These are phyloP conservation scores for Tenualosa ilisha DNA, from an alignment of 2,797 vertebrate genomes.

Conservation along the genomic window DNA sequence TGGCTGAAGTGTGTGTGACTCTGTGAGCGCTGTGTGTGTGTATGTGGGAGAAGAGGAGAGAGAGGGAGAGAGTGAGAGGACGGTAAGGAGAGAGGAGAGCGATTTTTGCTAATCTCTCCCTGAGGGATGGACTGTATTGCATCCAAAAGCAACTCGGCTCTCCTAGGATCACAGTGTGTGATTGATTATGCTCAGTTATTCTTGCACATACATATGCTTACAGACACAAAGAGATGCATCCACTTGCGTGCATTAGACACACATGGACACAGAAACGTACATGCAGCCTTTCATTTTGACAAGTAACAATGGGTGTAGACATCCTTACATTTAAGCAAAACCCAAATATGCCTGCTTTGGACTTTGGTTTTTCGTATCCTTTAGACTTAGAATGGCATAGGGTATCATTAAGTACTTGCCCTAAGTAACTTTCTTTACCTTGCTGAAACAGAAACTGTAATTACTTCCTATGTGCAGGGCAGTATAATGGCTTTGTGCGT, in stretches of 20 bases:
- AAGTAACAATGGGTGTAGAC: not conserved
- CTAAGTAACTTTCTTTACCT: too few relatives aligned
- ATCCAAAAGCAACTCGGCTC: conserved; percentile 42
- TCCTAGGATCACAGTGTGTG: conserved; percentile 40
- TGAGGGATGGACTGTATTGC: conserved; percentile 49
- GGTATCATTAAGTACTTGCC: too few relatives aligned
- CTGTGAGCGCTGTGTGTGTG: not conserved
- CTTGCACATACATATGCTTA: not conserved
- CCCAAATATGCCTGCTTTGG: not conserved
- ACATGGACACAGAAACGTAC: not conserved
- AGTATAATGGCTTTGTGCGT: too few relatives aligned
- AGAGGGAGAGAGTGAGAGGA: not conserved
- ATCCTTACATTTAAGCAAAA: not conserved
- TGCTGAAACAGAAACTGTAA: too few relatives aligned
- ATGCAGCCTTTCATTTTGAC: not conserved
- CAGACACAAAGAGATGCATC: not conserved
- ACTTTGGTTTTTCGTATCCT: not conserved
- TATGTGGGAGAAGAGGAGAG: not conserved
- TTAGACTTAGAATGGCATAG: not conserved
- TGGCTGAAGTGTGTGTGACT: conserved; percentile 30
- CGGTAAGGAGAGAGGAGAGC: not conserved
- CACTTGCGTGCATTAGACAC: not conserved
- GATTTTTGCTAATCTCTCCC: conserved; percentile 52
- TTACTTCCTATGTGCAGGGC: too few relatives aligned
- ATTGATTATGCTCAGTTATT: conserved; percentile 31